phyloP scores from a whole-genome alignment of 2,113 vertebrate species.

The Phalacrocorax aristotelis region DNA sequence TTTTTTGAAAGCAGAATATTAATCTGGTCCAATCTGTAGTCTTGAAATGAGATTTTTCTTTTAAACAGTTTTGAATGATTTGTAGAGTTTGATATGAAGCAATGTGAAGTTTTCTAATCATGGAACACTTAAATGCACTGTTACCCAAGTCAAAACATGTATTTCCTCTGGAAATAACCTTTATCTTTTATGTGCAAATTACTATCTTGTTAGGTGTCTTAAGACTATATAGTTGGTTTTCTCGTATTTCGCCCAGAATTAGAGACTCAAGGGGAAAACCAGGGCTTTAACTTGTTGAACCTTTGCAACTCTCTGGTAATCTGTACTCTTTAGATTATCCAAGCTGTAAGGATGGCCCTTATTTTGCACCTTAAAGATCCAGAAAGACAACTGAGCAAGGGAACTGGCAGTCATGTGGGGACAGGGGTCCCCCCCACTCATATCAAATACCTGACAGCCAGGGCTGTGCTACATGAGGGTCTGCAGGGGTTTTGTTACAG shows the following conservation, averaged over 20 bases:
- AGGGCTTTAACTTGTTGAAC: background rate
- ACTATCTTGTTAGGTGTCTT: background rate
- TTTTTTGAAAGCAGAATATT: background rate
- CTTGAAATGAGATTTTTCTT: background rate
- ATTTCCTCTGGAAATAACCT: slow-evolving; percentile 42
- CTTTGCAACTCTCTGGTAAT: background rate
- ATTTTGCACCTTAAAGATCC: background rate
- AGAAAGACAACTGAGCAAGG: background rate
- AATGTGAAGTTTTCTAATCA: background rate
- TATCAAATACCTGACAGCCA: fast-evolving
- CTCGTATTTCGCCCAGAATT: background rate
- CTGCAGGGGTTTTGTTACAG: background rate
- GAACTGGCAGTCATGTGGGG: fast-evolving
- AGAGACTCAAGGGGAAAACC: background rate
- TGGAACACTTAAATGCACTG: background rate
- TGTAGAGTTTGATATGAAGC: background rate
- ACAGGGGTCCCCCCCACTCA: fast-evolving
- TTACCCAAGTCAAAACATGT: background rate
- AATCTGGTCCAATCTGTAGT: background rate
- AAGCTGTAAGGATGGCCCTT: background rate
- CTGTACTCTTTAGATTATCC: background rate
- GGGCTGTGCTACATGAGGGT: background rate
- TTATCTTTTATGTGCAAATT: background rate
- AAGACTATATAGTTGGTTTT: background rate
- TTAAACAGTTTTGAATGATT: background rate